Evolutionary conservation across 2,888 invertebrate genomes (phyloP), one percentile per base, ranked within the genome.

Genomic region (Protonemura montana): DNA sequence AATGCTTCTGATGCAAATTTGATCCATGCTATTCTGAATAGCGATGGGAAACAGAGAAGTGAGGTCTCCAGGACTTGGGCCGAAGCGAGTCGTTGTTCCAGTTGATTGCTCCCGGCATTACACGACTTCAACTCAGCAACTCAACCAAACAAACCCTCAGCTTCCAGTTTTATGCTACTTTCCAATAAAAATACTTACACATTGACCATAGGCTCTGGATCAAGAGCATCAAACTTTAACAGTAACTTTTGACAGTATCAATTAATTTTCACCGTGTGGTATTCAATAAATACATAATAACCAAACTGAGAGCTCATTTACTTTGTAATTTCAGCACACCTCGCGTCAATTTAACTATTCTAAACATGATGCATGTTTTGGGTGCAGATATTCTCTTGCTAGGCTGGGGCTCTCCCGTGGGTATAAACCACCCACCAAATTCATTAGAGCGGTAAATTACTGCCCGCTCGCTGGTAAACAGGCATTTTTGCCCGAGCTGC

Each of bases 391-490:
- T 80, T 80, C 59, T 21, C 59, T 21, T 16, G 59, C 59, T 28
- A 27, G 29, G 81, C 29, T 21, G n/a, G n/a, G n/a, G n/a, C 35
- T 35, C 35, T 35, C 35, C 81, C 59, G 21, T 0, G 29, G 81
- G 27, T 27, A 81, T 81, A 81, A 81, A 81, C 35, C 35, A 83
- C 42, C 41, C 41, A 26, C 21, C 13, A 83, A 83, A 83, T 42
- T 83, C 82, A 83, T 83, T 83, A 83, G 82, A 83, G 82, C 41
- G 82, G 13, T 83, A 83, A 41, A 42, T 83, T 83, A 83, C 35
- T 83, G 82, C 42, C 82, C 41, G 10, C n/a, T 83, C 41, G 1
- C 13, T 41, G n/a, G 82, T 83, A 83, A 41, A 83, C 27, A 83
- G 42, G 82, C 82, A 83, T 83, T 83, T 30, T 83, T 42, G 16